phyloP scores from a whole-genome alignment of 2,797 vertebrate genomes.

The Peromyscus attwateri region DNA sequence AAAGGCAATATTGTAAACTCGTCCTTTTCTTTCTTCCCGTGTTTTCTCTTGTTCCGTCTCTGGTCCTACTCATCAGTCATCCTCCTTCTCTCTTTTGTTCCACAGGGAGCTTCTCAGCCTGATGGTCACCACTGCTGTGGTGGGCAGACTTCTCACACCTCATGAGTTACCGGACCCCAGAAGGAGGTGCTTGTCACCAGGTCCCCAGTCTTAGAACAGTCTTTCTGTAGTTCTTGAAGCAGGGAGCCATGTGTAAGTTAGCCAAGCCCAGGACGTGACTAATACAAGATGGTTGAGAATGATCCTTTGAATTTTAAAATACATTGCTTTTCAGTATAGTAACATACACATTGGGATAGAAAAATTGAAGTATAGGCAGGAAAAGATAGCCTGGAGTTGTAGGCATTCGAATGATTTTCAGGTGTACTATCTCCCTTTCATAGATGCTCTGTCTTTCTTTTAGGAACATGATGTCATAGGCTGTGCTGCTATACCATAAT shows the following conservation, averaged over 20 bases:
- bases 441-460: neutral
- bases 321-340: constrained; percentile 2
- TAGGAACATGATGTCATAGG: neutral
- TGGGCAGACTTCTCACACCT: neutral
- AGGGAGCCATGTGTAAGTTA: neutral
- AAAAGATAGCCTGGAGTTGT: neutral
- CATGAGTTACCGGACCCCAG: neutral
- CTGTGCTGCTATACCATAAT: neutral
- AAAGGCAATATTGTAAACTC: neutral
- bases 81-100: neutral
- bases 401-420: neutral
- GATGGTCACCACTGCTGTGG: accelerated
- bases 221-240: neutral
- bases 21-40: neutral
- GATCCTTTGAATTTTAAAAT: constrained; percentile 28
- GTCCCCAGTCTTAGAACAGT: neutral
- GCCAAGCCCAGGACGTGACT: neutral
- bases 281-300: neutral
- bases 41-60: neutral
- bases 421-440: neutral
- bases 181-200: neutral
- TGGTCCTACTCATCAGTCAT: neutral
- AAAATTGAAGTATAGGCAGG: neutral
- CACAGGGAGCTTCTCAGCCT: neutral
- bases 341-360: neutral